Evolutionary conservation across 2,797 vertebrate genomes (phyloP).

Genomic region (Neosalanx taihuensis): DNA sequence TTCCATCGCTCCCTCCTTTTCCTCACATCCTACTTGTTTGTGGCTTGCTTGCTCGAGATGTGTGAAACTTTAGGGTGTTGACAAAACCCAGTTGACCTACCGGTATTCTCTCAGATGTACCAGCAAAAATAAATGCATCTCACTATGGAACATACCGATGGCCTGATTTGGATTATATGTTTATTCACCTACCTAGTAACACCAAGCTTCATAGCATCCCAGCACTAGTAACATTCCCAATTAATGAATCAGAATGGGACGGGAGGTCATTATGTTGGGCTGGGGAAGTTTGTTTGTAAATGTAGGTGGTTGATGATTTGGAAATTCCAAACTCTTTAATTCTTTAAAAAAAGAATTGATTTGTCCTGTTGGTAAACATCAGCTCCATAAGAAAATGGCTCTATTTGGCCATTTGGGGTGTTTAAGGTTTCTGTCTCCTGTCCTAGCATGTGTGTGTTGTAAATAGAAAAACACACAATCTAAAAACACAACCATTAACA

Average conservation of each 20-base stretch:
- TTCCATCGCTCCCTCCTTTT: conserved; percentile 44
- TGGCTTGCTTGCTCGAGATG: conserved; percentile 65
- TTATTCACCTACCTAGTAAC: conserved; percentile 48
- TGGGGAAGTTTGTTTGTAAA: conserved; percentile 11
- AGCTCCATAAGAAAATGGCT: conserved; percentile 60
- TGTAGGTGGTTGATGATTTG: conserved; percentile 45
- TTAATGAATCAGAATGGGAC: conserved; percentile 53
- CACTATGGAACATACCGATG: no score
- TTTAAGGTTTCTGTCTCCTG: conserved; percentile 8
- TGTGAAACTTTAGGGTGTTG: conserved; percentile 70
- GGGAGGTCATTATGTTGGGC: conserved; percentile 22
- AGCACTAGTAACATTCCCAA: conserved; percentile 61
- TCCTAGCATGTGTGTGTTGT: conserved; percentile 24
- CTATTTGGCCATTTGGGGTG: conserved; percentile 56
- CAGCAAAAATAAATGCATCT: no score
- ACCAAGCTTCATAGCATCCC: conserved; percentile 44
- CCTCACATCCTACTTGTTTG: conserved; percentile 56
- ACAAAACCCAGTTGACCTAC: conserved; percentile 3
- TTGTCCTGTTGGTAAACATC: conserved; percentile 63
- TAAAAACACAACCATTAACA: no score
- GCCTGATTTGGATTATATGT: conserved; percentile 45
- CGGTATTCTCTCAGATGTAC: background rate
- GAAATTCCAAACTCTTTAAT: conserved; percentile 41
- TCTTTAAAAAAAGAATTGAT: conserved; percentile 11
- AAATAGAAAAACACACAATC: background rate